Base-by-base conservation (phyloP, 2,888 invertebrate species). In the Pammene aurita region DNA sequence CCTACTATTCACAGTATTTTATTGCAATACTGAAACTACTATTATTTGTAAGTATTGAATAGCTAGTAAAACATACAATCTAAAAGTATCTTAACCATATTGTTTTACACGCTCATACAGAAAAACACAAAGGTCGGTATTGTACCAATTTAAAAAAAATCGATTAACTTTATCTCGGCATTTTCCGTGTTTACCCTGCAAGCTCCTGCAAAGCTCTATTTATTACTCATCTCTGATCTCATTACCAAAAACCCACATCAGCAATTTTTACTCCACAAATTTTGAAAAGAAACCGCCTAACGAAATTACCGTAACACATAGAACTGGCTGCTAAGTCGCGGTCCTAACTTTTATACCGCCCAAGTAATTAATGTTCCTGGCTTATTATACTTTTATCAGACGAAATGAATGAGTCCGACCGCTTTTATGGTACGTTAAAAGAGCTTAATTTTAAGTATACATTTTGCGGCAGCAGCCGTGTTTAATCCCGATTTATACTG, bases 301-400 rank as follows among this genome's bases (percentile, higher is more conserved):
- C 26, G 48, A 55, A 61, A 61, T 67, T 54, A 67, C 35, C 6
- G 34, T 48, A 18, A 50, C 50, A 50, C 11, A 13, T 38, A 38
- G 38, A 44, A 44, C 44, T 13, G 9, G n/a, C 11, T 10, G 48
- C 34, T 34, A 52, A 54, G 55, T 41, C 44, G 56, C 38, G 34
- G 60, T 35, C 46, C 67, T 35, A 69, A 69, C 68, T 64, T 64
- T 60, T 63, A 57, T 52, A 63, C 68, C n/a, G 62, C 62, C 38
- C 54, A 62, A 61, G 68, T 64, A 69, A 69, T 69, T 69, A 69
- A 69, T 69, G 68, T 64, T 54, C 64, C 50, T 16, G 58, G 68
- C 68, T 69, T 69, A 69, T 69, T 64, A 69, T 69, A 63, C 68
- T 69, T 69, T 69, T 69, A 69, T 69, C 68, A 69, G 58, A 58